phyloP scores from a whole-genome alignment of 2,888 invertebrate species.

The Tinea trinotella region DNA sequence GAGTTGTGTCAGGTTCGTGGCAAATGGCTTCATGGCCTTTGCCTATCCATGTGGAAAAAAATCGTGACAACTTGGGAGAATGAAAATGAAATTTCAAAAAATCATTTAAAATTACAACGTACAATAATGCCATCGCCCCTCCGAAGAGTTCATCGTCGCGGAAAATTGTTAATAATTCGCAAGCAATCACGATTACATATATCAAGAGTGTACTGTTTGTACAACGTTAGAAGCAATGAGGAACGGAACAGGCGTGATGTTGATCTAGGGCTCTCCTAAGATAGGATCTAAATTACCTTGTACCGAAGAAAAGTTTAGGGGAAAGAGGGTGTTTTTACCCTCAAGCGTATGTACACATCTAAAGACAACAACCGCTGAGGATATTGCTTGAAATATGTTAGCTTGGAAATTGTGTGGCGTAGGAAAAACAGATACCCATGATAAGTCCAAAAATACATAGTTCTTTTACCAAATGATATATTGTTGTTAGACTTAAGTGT shows the following conservation, averaged over 20 bases:
- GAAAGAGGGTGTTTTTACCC: slow-evolving; percentile 24
- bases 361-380: slow-evolving; percentile 17
- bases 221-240: slow-evolving; percentile 27
- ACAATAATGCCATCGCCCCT: slow-evolving; percentile 17
- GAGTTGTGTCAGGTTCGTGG: too few species aligned
- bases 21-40: too few species aligned
- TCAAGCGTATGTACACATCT: slow-evolving; percentile 14
- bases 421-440: slow-evolving; percentile 8
- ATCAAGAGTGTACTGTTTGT: slow-evolving; percentile 28
- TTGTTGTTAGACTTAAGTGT: background rate
- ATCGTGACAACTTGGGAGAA: too few species aligned
- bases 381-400: slow-evolving; percentile 16
- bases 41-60: too few species aligned
- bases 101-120: background rate
- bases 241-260: slow-evolving; percentile 25
- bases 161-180: slow-evolving; percentile 29
- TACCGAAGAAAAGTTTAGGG: slow-evolving; percentile 26
- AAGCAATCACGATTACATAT: slow-evolving; percentile 29
- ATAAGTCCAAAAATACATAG: slow-evolving; percentile 7
- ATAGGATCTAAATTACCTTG: slow-evolving; percentile 33
- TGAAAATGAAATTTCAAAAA: too few species aligned
- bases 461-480: background rate
- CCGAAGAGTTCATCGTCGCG: slow-evolving; percentile 20
- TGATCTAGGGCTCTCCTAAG: slow-evolving; percentile 27
- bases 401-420: slow-evolving; percentile 9